Evolutionary conservation across 2,888 invertebrate genomes (phyloP), one percentile per base, ranked within the genome.

Genomic region (Cosmorhoe ocellata): DNA sequence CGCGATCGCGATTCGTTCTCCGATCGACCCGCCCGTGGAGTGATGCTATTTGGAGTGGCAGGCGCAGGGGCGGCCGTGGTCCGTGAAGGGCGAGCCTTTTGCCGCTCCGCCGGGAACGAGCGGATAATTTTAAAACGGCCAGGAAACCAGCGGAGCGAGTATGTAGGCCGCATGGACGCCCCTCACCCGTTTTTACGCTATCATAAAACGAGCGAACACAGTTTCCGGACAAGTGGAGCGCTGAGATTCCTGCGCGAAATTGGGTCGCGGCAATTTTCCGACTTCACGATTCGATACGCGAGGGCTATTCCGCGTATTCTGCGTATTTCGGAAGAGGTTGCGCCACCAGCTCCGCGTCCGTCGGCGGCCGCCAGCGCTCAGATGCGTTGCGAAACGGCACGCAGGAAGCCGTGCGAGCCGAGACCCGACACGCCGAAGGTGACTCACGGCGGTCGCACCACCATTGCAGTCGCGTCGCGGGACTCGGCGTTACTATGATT

Each of bases 141-240:
- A 82, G 85, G 85, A 87, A 84, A 81, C 71, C 87, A 86, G 69
- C 78, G 79, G 73, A 83, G 83, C 86, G 85, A 76, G 76, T 75
- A 85, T 86, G 67, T 85, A 83, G 86, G 84, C 75, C 86, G 84
- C 76, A 79, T 79, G 84, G 79, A 78, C 76, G 76, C 76, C 65
- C 63, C 73, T 78, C 75, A 67, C 66, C 62, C 65, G 72, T 71
- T 77, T 81, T 79, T 78, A 81, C 78, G 77, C 77, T 79, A 78
- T 79, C 81, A 79, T 83, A 76, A 81, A 78, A 79, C 73, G 69
- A 68, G 76, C 77, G 79, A 49, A 53, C 59, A 59, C 57, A 59
- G 79, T 84, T 86, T 85, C 82, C 81, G 87, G 79, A 80, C 74
- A 83, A 85, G 72, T 85, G 82, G 86, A 79, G 79, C 81, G 81